A percentile compares a stretch with the other conserved stretches of the same genome.
These are phyloP conservation scores for Actinia equina DNA, from an alignment of 64 coral and sea anemone genomes.

Conservation along the genomic window DNA sequence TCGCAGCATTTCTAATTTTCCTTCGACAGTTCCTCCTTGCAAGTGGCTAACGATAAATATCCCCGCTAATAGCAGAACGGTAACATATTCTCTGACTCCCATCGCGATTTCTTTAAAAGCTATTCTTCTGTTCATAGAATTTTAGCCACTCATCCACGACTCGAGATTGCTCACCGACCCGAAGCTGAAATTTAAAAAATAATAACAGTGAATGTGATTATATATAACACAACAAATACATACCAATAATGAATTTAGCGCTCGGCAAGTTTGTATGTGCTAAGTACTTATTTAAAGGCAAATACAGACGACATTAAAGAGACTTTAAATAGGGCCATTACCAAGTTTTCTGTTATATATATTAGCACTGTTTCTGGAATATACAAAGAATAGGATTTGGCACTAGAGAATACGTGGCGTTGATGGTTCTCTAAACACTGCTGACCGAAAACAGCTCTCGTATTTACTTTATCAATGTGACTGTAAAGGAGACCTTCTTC, in stretches of 20 bases:
- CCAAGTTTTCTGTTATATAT: not conserved
- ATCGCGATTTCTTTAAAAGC: not conserved
- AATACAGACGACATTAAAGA: not conserved
- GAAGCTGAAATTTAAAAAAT: not conserved
- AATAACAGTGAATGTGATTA: not conserved
- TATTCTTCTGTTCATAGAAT: not conserved
- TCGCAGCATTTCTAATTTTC: slow-evolving; percentile 5
- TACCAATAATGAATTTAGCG: too few species aligned
- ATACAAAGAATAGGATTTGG: not conserved
- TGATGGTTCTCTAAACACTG: not conserved
- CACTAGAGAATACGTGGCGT: not conserved
- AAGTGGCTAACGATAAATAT: not conserved
- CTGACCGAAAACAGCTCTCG: not conserved
- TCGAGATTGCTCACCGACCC: not conserved
- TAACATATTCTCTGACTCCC: not conserved
- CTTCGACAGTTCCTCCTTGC: not conserved
- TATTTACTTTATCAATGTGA: not conserved
- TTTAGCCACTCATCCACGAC: not conserved
- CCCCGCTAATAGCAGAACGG: not conserved
- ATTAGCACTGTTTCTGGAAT: not conserved
- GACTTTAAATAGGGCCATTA: not conserved
- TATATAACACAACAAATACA: too few species aligned
- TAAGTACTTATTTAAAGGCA: not conserved
- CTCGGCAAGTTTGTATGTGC: not conserved
- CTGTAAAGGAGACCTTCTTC: not conserved